Evolutionary conservation across 1,140 invertebrate species (phyloP), one percentile per base, ranked within the genome.

Genomic region (Lucilia sericata): DNA sequence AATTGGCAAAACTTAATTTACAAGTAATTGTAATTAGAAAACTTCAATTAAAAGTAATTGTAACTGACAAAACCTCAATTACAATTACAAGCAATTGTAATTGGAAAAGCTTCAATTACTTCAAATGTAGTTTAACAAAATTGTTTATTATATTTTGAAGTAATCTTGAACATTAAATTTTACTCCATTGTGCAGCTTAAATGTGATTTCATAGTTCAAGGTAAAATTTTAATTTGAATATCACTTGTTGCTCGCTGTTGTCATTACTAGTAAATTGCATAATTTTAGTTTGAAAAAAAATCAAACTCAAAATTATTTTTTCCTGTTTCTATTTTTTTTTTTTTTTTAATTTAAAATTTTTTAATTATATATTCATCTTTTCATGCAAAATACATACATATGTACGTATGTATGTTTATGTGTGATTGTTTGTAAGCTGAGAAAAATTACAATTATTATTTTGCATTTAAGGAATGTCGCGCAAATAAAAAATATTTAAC

Each of bases 181-280:
- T 42, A 42, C 10, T 5, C 42, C 42, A 42, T 10, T 42, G 42
- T 42, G 5, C 5, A 42, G 42, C 42, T 42, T 60, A n/a, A 60
- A n/a, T 60, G 55, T 60, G 17, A n/a, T n/a, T n/a, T 17, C 14
- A 60, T 60, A 60, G 55, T 60, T 60, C 55, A 60, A 60, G 55
- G 55, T 60, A 60, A 60, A 60, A 60, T n/a, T n/a, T 60, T 42
- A 42, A 42, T n/a, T 60, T 60, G 14, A 60, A 60, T 60, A 60
- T n/a, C 55, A 60, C 55, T 60, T 60, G 55, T 60, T 60, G 55
- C 7, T 7, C 55, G n/a, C n/a, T 60, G 14, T n/a, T 60, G 14
- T 60, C n/a, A 7, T 17, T n/a, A 14, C 55, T 17, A 7, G 14
- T n/a, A 60, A 60, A 60, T 60, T 60, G 55, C 55, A 60, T 60